Percentiles rank a stretch among this genome's conserved stretches.
phyloP scores from a whole-genome alignment of 2,113 vertebrate species.

The Eidolon helvum region DNA sequence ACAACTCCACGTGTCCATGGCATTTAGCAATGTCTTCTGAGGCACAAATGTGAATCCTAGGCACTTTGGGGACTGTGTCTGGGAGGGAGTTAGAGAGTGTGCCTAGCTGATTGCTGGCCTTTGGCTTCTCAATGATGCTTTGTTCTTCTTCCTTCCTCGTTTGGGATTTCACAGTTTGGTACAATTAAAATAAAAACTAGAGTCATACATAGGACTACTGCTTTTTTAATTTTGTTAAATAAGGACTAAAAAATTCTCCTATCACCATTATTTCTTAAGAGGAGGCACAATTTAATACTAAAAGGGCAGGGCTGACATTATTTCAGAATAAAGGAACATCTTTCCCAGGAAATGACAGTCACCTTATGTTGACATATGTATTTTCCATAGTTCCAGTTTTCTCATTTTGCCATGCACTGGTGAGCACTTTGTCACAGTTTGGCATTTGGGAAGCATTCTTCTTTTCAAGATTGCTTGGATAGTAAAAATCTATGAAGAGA shows the following conservation, averaged over 20 bases:
- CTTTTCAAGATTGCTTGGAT: not conserved
- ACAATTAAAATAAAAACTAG: not conserved
- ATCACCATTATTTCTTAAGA: not conserved
- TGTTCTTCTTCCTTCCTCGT: not conserved
- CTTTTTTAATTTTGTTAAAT: not conserved
- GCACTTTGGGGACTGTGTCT: not conserved
- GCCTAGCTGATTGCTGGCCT: not conserved
- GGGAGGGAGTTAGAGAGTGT: not conserved
- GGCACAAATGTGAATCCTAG: not conserved
- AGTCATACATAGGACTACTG: not conserved
- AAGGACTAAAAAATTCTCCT: not conserved
- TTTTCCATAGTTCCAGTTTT: not conserved
- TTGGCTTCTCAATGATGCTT: not conserved
- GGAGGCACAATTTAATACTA: not conserved
- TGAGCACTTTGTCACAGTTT: not conserved
- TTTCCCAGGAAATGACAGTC: not conserved
- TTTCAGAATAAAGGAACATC: not conserved
- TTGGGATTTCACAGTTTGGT: not conserved
- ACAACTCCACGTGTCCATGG: not conserved
- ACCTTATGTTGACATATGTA: not conserved
- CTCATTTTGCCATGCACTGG: not conserved
- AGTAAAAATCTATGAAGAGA: slow-evolving; percentile 11
- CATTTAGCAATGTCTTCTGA: not conserved
- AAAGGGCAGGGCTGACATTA: not conserved
- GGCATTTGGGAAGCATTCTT: not conserved